Conservation (phyloP, 2,797 vertebrate species). For the Phylloscopus collybita region DNA sequence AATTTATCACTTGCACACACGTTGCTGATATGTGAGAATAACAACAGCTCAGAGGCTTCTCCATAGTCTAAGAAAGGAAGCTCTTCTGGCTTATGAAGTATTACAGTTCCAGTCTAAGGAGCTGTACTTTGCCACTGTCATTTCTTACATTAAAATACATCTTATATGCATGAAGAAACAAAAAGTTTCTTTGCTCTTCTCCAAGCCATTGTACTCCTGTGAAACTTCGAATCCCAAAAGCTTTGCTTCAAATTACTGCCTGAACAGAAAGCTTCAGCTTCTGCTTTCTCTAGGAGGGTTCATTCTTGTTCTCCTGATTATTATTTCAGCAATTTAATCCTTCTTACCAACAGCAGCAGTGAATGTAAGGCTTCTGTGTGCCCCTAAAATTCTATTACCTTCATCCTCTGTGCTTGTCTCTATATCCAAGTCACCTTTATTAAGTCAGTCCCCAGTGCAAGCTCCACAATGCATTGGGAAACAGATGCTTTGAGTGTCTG, state of each 20-base stretch:
- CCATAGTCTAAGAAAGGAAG: not conserved
- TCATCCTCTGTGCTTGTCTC: not conserved
- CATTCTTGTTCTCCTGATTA: not conserved
- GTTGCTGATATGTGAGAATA: not conserved
- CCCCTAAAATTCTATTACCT: constrained; percentile 25
- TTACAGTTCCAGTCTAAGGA: not conserved
- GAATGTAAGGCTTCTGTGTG: not conserved
- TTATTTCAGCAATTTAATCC: constrained; percentile 36
- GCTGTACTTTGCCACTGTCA: not conserved
- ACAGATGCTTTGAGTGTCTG: constrained; percentile 34
- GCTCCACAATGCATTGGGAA: not conserved
- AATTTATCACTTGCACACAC: not conserved
- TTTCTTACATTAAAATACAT: constrained; percentile 3
- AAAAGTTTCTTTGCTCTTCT: not conserved
- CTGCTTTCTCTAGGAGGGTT: not conserved
- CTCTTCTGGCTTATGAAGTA: not conserved
- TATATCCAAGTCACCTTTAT: constrained; percentile 39
- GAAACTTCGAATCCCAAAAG: not conserved
- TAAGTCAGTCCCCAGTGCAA: not conserved
- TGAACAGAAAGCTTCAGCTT: not conserved
- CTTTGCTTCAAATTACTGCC: not conserved
- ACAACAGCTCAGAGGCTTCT: not conserved
- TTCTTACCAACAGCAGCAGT: not conserved
- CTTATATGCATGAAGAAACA: not conserved
- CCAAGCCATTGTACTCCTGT: not conserved